phyloP scores from a whole-genome alignment of 37 sponge, comb jelly and placozoan species.

The Chondrosia reniformis region DNA sequence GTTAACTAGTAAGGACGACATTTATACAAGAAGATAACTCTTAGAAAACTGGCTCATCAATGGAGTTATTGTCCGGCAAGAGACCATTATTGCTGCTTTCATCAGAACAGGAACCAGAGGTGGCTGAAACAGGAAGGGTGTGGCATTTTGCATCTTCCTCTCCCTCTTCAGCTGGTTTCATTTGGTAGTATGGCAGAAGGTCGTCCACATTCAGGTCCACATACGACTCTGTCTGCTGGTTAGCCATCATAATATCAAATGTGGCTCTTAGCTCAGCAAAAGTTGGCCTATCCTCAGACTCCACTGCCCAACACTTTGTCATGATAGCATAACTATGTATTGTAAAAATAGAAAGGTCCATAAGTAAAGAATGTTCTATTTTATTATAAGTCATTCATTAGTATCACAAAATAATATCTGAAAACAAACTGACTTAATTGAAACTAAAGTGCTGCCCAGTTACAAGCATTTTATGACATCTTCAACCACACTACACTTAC shows the following conservation, averaged over 20 bases:
- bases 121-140: neutral
- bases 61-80: conserved; percentile 17
- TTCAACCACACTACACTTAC: conserved; percentile 32
- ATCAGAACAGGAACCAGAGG: neutral
- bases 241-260: conserved; percentile 24
- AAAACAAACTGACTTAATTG: too few species aligned
- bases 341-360: too few species aligned
- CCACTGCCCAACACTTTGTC: conserved; percentile 55
- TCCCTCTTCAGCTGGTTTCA: conserved; percentile 23
- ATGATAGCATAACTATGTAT: conserved; percentile 45
- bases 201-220: conserved; percentile 25
- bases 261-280: conserved; percentile 42
- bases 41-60: conserved; percentile 15
- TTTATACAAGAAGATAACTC: too few species aligned
- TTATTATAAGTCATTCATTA: too few species aligned
- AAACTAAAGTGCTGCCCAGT: too few species aligned
- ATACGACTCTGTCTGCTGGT: conserved; percentile 17
- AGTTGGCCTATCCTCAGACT: conserved; percentile 39
- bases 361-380: too few species aligned
- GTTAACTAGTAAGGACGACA: too few species aligned
- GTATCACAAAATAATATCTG: too few species aligned
- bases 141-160: neutral
- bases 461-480: too few species aligned
- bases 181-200: conserved; percentile 19
- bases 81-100: neutral